Base-by-base conservation (phyloP, 1,140 invertebrate genomes). In the Lepidurus couesii region DNA sequence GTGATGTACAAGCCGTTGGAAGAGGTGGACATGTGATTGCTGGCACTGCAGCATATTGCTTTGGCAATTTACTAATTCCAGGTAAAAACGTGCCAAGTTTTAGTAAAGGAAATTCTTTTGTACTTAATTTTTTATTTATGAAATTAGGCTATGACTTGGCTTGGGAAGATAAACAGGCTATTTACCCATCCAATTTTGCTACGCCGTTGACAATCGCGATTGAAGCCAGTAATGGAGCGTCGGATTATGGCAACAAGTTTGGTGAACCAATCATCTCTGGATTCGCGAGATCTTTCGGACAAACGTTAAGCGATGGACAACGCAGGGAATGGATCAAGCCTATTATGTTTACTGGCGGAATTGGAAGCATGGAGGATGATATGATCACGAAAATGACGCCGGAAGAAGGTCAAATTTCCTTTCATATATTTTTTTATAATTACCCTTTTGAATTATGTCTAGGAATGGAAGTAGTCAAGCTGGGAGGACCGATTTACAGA, bases 231-330 rank as follows among this genome's bases (percentile, higher is more conserved):
- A 98, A 99, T 85, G 97, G 97, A 10, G 97, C 97, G 13, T 98
- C 96, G 0, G 97, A 99, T 86, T 99, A 99, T 87, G 97, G 97
- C 7, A 99, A 99, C 84, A 99, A 99, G 87, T 99, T 99, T 87
- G 97, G 97, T 1, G 97, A 99, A 85, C 97, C 97, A 4, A 87
- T 99, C 1, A 90, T 99, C 77, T 86, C 88, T 82, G 97, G 97
- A 42, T 99, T 98, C 85, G 90, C 92, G 0, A 88, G 97, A 77
- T 94, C 96, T 1, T 99, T 95, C 86, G 97, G 97, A 9, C 86
- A 95, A 82, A 85, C 86, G 0, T 88, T 93, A 82, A 84, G 86
- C 0, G 84, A 86, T 47, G 89, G 89, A 44, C 89, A 91, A 80
- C 86, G 96, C 76, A 88, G 94, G 79, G 97, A 99, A 86, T 99